phyloP scores from a whole-genome alignment of 2,888 invertebrate genomes.

The Dioctria rufipes region DNA sequence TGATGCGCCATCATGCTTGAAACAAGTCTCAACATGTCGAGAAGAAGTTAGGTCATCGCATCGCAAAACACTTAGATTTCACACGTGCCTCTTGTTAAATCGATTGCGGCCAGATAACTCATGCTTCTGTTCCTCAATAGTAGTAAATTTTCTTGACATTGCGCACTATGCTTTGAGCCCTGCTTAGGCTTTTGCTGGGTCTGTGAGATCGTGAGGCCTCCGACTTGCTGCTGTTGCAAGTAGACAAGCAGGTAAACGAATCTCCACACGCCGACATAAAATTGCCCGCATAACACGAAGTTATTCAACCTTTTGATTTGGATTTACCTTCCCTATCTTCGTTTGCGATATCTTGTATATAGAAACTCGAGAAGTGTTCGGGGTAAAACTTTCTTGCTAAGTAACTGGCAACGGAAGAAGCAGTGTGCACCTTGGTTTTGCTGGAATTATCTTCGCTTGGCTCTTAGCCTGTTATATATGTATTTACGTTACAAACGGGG shows the following conservation, averaged over 20 bases:
- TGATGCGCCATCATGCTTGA: not conserved
- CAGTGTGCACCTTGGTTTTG: slow-evolving; percentile 25
- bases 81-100: slow-evolving; percentile 55
- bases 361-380: not conserved
- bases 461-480: slow-evolving; percentile 19
- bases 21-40: slow-evolving; percentile 44
- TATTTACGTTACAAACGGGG: slow-evolving; percentile 62
- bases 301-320: not conserved
- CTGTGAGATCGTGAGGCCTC: slow-evolving; percentile 14
- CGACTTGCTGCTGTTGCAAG: not conserved
- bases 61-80: slow-evolving; percentile 49
- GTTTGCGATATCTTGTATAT: slow-evolving; percentile 1
- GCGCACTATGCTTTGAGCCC: slow-evolving; percentile 29
- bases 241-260: slow-evolving; percentile 41
- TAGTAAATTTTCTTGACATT: slow-evolving; percentile 50
- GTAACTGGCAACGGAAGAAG: slow-evolving; percentile 22
- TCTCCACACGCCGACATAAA: slow-evolving; percentile 5
- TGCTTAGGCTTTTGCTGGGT: not conserved
- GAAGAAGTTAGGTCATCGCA: slow-evolving; percentile 46
- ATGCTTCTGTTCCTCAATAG: slow-evolving; percentile 54
- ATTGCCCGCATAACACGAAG: slow-evolving; percentile 14
- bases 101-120: slow-evolving; percentile 55
- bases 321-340: not conserved
- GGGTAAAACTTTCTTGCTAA: not conserved
- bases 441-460: slow-evolving; percentile 34